These are phyloP conservation scores for Stigmatopora nigra DNA, from an alignment of 2,113 vertebrate species.

Conservation along the genomic window DNA sequence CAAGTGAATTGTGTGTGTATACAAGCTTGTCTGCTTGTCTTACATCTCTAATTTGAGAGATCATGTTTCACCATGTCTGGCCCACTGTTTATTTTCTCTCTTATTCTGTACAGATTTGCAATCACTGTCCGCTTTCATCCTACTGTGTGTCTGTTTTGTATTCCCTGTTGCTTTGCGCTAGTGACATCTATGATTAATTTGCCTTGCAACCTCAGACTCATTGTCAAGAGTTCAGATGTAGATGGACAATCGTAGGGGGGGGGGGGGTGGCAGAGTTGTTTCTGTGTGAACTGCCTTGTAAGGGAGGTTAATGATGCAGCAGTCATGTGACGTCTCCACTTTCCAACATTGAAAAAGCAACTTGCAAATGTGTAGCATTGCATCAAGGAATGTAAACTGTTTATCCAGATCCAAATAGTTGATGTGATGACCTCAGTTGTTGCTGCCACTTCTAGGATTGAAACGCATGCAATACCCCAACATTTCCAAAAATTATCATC, in stretches of 20 bases:
- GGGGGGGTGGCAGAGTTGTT: background rate
- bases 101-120: slow-evolving; percentile 50
- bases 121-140: slow-evolving; percentile 55
- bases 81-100: slow-evolving; percentile 51
- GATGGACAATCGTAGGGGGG: background rate
- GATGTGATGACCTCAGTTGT: background rate
- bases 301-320: slow-evolving; percentile 45
- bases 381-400: background rate
- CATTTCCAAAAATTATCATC: no score
- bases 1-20: slow-evolving; percentile 6
- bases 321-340: slow-evolving; percentile 46
- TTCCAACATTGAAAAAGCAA: slow-evolving; percentile 8
- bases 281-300: slow-evolving; percentile 12
- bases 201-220: slow-evolving; percentile 40
- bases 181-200: slow-evolving; percentile 53
- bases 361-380: background rate
- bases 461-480: no score
- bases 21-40: slow-evolving; percentile 16
- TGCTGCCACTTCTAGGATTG: background rate
- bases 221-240: slow-evolving; percentile 6
- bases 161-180: slow-evolving; percentile 14
- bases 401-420: background rate
- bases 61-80: slow-evolving; percentile 47
- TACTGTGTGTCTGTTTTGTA: slow-evolving; percentile 29
- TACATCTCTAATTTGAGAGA: slow-evolving; percentile 15